A percentile compares a stretch with the other conserved stretches of the same genome.
Conservation (phyloP, 2,888 invertebrate species). For the Agrochola lychnidis region DNA sequence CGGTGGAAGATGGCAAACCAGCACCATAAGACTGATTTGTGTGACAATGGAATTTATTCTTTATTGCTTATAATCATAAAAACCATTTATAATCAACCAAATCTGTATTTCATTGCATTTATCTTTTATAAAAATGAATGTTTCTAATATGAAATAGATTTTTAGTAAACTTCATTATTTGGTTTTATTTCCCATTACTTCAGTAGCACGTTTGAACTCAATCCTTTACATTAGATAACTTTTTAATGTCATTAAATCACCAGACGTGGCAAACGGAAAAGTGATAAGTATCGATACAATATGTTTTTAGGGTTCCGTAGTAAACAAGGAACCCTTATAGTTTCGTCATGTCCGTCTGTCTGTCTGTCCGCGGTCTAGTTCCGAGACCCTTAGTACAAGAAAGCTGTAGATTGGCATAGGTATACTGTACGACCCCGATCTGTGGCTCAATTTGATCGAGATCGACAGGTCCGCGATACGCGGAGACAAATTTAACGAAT, state of each 20-base stretch:
- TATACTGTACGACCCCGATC: no score
- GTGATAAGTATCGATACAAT: no score
- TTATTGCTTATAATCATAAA: background rate
- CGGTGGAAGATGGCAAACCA: background rate
- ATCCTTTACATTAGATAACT: background rate
- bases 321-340: no score
- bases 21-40: constrained; percentile 12
- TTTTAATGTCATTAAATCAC: background rate
- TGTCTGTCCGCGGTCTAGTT: no score
- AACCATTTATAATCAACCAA: constrained; percentile 3
- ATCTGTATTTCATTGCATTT: background rate
- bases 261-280: background rate
- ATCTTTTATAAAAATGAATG: constrained; percentile 10
- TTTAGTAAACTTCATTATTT: background rate
- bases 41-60: background rate
- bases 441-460: no score
- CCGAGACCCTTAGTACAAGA: no score
- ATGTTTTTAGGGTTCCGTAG: no score
- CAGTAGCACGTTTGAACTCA: background rate
- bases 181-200: background rate
- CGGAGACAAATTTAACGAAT: no score
- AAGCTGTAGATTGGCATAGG: no score
- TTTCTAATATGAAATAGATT: constrained; percentile 17
- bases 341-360: no score
- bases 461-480: no score